Base-by-base conservation (phyloP, 2,888 invertebrate species). In the Agrochola lota region DNA sequence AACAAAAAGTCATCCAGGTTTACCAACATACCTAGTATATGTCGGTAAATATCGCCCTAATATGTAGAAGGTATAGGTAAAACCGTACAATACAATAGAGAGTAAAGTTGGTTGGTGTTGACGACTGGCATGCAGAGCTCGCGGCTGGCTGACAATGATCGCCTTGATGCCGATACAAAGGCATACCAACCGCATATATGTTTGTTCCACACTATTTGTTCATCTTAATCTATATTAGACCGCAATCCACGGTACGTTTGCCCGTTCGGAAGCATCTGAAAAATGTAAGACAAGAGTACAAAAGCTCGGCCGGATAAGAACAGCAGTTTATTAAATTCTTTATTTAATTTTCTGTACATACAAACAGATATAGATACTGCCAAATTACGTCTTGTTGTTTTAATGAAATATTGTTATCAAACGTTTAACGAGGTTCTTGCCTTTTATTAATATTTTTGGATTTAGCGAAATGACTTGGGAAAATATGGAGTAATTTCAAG, bases 91-190 rank as follows among this genome's bases (percentile, higher is more conserved):
- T 64, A 78, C 75, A 75, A 76, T 72, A 59, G 26, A 68, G 66
- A 71, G 74, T 64, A 64, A 59, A 59, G 64, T 82, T 74, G 67
- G 71, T 72, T 66, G 60, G 83, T 80, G 80, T 75, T 74, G 72
- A 77, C 74, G 78, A 43, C 80, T 80, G 91, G 90, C 85, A 90
- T 88, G 85, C 85, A 75, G 77, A 82, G 82, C 86, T 78, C 78
- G 76, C 74, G 80, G 83, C 81, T 83, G 80, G 77, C 84, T 86
- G 83, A 91, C 87, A 89, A 88, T 78, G 68, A 75, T 82, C 76
- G 76, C 80, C 75, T 85, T 79, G 84, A 88, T 87, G 80, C 79
- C 87, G 87, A 87, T 87, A 90, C 91, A 91, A 91, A 92, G 87
- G 90, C 89, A 89, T 91, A 87, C 90, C 90, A 81, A 43, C 63